A percentile compares a stretch with the other conserved stretches of the same genome.
These are phyloP conservation scores for Corydoras sp. DNA, from an alignment of 2,113 vertebrate species.

Conservation along the genomic window DNA sequence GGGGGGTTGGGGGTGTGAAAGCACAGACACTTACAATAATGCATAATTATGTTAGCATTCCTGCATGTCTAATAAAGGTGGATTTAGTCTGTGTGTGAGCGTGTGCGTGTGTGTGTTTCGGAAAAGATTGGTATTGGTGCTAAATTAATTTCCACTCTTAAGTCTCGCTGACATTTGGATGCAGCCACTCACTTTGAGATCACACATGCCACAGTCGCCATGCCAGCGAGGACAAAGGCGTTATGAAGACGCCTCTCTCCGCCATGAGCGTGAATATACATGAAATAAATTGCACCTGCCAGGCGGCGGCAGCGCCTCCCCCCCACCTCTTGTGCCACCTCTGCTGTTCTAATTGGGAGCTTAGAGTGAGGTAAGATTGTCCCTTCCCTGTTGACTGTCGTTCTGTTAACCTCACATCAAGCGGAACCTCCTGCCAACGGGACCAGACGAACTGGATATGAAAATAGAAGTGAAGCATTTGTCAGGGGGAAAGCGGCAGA, in stretches of 20 bases:
- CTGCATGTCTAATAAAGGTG: slow-evolving; percentile 83
- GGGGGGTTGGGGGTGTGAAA: slow-evolving; percentile 50
- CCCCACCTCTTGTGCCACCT: slow-evolving; percentile 8
- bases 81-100: slow-evolving; percentile 13
- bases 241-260: slow-evolving; percentile 20
- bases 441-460: slow-evolving; percentile 47
- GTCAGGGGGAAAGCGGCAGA: slow-evolving; percentile 46
- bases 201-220: not conserved
- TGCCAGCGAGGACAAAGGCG: slow-evolving; percentile 4
- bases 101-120: slow-evolving; percentile 15
- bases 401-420: slow-evolving; percentile 47
- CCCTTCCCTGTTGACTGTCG: slow-evolving; percentile 39
- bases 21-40: slow-evolving; percentile 81
- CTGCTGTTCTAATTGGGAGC: slow-evolving; percentile 47
- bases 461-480: slow-evolving; percentile 49
- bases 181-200: slow-evolving; percentile 13
- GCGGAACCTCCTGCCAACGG: slow-evolving; percentile 46
- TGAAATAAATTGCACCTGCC: slow-evolving; percentile 36
- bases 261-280: slow-evolving; percentile 25
- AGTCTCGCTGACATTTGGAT: slow-evolving; percentile 17
- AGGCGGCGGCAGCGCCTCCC: slow-evolving; percentile 25
- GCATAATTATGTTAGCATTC: slow-evolving; percentile 88
- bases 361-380: slow-evolving; percentile 43
- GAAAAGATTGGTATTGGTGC: slow-evolving; percentile 7
- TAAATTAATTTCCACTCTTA: slow-evolving; percentile 33